Evolutionary conservation across 2,797 vertebrate species (phyloP).

Genomic region (Lithobates sylvaticus): DNA sequence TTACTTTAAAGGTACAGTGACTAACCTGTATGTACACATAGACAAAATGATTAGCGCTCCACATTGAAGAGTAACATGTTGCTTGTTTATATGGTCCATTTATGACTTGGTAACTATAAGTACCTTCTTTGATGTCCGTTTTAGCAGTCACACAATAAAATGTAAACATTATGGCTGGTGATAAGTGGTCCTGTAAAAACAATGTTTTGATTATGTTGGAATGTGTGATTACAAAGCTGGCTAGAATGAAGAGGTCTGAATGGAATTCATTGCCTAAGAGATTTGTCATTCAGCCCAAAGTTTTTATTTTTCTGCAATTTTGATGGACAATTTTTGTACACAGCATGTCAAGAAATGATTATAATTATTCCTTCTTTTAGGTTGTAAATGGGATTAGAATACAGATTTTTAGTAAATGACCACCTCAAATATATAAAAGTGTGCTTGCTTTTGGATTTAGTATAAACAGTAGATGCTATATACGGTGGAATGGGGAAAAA

Average conservation of each 20-base stretch:
- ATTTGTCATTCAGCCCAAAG: not conserved
- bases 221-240: conserved; percentile 40
- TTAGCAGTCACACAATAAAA: conserved; percentile 26
- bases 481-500: too few relatives aligned
- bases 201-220: conserved; percentile 36
- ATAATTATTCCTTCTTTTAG: too few relatives aligned
- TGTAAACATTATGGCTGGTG: conserved; percentile 4
- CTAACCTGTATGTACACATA: not conserved
- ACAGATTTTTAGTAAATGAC: too few relatives aligned
- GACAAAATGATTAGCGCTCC: not conserved
- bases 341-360: too few relatives aligned
- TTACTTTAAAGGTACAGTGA: too few relatives aligned
- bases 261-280: conserved; percentile 2
- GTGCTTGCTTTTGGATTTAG: too few relatives aligned
- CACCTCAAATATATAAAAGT: too few relatives aligned
- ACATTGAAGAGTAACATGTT: not conserved
- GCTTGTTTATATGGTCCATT: not conserved
- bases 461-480: too few relatives aligned
- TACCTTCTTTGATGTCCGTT: conserved; percentile 6
- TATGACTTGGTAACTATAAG: conserved; percentile 7
- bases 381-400: too few relatives aligned
- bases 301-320: not conserved
- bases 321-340: too few relatives aligned
- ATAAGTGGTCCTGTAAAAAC: conserved; percentile 35
- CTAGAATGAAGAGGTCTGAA: not conserved